Percentiles rank a stretch among this genome's conserved stretches.
These are phyloP conservation scores for Oedothorax gibbosus DNA, from an alignment of 1,140 invertebrate species.

Conservation along the genomic window DNA sequence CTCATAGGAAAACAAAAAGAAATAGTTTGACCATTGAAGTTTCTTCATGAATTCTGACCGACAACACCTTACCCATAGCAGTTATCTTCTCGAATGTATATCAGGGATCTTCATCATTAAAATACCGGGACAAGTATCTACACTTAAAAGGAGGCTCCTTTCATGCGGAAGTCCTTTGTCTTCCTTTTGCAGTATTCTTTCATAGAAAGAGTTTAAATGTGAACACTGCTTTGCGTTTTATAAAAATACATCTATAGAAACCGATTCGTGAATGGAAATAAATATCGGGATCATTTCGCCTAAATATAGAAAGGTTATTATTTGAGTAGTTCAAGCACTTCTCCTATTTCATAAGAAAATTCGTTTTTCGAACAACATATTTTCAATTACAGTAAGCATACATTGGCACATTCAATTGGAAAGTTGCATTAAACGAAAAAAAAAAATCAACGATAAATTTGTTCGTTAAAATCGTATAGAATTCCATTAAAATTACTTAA, in stretches of 20 bases:
- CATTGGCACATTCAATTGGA: too few relatives aligned
- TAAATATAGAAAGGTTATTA: background rate
- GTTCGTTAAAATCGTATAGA: too few relatives aligned
- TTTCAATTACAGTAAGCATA: background rate
- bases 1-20: slow-evolving; percentile 47
- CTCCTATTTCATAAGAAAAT: too few relatives aligned
- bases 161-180: slow-evolving; percentile 22
- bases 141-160: slow-evolving; percentile 51
- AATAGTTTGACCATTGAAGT: slow-evolving; percentile 32
- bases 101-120: slow-evolving; percentile 44
- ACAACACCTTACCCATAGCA: slow-evolving; percentile 58
- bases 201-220: slow-evolving; percentile 59
- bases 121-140: slow-evolving; percentile 51
- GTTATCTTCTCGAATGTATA: slow-evolving; percentile 57
- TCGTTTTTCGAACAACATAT: too few relatives aligned
- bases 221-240: slow-evolving; percentile 54
- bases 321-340: slow-evolving; percentile 2
- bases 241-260: slow-evolving; percentile 61
- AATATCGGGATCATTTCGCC: slow-evolving; percentile 29
- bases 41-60: slow-evolving; percentile 55
- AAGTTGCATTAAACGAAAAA: too few relatives aligned
- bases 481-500: too few relatives aligned
- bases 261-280: slow-evolving; percentile 41
- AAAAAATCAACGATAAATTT: too few relatives aligned
- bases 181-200: slow-evolving; percentile 56